Percentiles rank a stretch among this genome's conserved stretches.
Conservation (phyloP, 2,888 invertebrate genomes). For the Clitarchus hookeri region DNA sequence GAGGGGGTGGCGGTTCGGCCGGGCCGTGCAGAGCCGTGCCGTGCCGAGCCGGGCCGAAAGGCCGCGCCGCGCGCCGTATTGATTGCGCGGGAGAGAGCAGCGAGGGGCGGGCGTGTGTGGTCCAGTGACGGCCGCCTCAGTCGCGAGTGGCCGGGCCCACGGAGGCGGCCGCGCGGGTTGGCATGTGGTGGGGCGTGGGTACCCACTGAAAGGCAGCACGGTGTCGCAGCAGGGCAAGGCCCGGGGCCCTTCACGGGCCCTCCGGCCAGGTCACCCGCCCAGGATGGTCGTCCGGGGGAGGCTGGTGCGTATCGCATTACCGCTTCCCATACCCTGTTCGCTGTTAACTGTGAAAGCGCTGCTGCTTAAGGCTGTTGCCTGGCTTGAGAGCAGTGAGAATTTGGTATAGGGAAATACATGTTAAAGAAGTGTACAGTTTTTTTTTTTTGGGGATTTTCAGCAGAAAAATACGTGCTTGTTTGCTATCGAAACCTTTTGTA, state of each 20-base stretch:
- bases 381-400: too few species aligned
- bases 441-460: too few species aligned
- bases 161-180: not conserved
- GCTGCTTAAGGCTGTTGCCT: too few species aligned
- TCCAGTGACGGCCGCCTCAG: slow-evolving; percentile 3
- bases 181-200: not conserved
- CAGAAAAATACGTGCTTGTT: too few species aligned
- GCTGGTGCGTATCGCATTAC: slow-evolving; percentile 34
- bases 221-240: slow-evolving; percentile 41
- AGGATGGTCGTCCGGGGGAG: slow-evolving; percentile 42
- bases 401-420: too few species aligned
- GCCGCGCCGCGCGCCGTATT: slow-evolving; percentile 19
- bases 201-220: slow-evolving; percentile 28
- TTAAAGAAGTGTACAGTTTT: too few species aligned
- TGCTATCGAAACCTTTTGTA: too few species aligned
- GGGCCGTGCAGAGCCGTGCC: slow-evolving; percentile 21
- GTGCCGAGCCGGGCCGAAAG: slow-evolving; percentile 22
- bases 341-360: too few species aligned
- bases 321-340: not conserved
- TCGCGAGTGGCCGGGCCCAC: slow-evolving; percentile 24
- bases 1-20: slow-evolving; percentile 18
- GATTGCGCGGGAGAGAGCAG: slow-evolving; percentile 4
- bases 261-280: slow-evolving; percentile 36
- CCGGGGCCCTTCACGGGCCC: slow-evolving; percentile 39
- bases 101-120: not conserved